These are phyloP conservation scores for Azemiops feae DNA, from an alignment of 2,113 vertebrate species.

Conservation along the genomic window DNA sequence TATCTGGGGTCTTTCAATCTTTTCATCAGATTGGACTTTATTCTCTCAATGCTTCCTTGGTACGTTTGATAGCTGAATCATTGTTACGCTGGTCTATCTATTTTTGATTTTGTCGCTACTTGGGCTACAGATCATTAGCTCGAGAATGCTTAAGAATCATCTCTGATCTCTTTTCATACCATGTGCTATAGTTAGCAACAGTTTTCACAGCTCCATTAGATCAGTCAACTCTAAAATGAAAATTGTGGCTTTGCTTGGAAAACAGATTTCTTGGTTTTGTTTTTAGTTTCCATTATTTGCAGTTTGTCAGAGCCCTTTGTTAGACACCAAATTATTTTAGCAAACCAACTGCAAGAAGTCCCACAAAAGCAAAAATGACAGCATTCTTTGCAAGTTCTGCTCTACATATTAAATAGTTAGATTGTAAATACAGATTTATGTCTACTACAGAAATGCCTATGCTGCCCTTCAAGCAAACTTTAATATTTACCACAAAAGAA, in stretches of 20 bases:
- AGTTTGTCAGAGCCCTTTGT: neutral
- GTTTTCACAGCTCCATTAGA: neutral
- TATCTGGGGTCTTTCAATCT: slow-evolving; percentile 50
- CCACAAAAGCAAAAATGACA: too few relatives aligned
- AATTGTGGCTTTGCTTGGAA: neutral
- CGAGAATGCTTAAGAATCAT: neutral
- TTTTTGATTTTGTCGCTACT: neutral
- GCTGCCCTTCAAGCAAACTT: neutral
- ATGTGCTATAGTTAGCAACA: neutral
- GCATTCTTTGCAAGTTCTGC: neutral
- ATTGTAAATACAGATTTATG: neutral
- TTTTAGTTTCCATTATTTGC: neutral
- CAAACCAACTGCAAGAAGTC: neutral
- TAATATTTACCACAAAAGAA: too few relatives aligned
- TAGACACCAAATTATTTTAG: neutral
- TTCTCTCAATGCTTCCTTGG: slow-evolving; percentile 14
- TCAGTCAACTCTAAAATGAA: neutral
- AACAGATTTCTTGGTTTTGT: neutral
- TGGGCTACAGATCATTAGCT: neutral
- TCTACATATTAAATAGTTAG: neutral
- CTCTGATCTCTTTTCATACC: neutral
- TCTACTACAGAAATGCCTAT: too few relatives aligned
- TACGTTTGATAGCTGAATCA: slow-evolving; percentile 5
- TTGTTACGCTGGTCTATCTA: neutral
- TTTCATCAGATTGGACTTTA: slow-evolving; percentile 27